Evolutionary conservation across 1,140 invertebrate species (phyloP).

Genomic region (Maniola jurtina): DNA sequence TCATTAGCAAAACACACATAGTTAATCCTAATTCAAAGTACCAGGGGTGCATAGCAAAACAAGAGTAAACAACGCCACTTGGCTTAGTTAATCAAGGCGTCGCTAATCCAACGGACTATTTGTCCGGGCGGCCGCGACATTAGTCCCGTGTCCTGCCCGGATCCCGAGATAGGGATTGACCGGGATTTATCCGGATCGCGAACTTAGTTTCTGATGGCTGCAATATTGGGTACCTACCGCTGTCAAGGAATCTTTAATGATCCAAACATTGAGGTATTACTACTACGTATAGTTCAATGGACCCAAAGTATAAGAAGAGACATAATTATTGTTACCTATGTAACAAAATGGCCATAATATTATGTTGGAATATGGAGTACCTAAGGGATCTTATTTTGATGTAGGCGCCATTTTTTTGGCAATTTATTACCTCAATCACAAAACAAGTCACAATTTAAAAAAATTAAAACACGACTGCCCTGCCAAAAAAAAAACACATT

Average conservation of each 20-base stretch:
- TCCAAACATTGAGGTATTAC: too few relatives aligned
- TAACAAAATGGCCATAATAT: too few relatives aligned
- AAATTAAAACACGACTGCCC: too few relatives aligned
- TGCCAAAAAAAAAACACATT: too few relatives aligned
- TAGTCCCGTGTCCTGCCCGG: slow-evolving; percentile 55
- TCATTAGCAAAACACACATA: slow-evolving; percentile 5
- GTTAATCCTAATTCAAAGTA: slow-evolving; percentile 32
- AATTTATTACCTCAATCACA: too few relatives aligned
- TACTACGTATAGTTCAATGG: too few relatives aligned
- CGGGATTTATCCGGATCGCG: slow-evolving; percentile 48
- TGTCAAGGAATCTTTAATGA: neutral
- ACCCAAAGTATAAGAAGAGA: too few relatives aligned
- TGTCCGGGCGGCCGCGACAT: slow-evolving; percentile 63
- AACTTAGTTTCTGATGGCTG: slow-evolving; percentile 42
- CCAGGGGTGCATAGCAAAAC: slow-evolving; percentile 60
- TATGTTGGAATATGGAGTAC: too few relatives aligned
- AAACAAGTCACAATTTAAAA: too few relatives aligned
- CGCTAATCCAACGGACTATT: slow-evolving; percentile 63
- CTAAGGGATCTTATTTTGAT: too few relatives aligned
- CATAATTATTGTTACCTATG: too few relatives aligned
- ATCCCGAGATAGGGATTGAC: slow-evolving; percentile 44
- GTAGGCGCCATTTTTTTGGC: too few relatives aligned
- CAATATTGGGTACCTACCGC: slow-evolving; percentile 23
- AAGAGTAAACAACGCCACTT: slow-evolving; percentile 46
- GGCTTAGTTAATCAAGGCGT: slow-evolving; percentile 67